phyloP scores from a whole-genome alignment of 37 sponge, comb jelly and placozoan genomes.

The Aphrocallistes beatrix region DNA sequence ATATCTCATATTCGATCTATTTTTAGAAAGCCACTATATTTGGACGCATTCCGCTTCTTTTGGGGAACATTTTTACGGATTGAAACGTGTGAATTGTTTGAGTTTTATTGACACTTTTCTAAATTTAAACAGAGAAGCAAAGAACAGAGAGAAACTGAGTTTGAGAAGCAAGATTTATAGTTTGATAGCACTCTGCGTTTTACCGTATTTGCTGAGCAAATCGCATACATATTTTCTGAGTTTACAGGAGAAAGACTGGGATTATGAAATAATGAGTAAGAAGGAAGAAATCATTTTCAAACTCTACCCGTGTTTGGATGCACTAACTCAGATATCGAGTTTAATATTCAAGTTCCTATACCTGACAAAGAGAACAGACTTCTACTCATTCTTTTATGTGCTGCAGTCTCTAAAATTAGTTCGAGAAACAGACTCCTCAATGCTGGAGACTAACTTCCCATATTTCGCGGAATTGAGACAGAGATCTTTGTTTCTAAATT shows the following conservation, averaged over 20 bases:
- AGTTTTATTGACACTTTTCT: neutral
- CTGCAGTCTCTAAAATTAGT: neutral
- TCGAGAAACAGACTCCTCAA: neutral
- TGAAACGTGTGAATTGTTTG: neutral
- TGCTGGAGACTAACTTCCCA: neutral
- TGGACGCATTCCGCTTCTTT: neutral
- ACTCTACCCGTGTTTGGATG: neutral
- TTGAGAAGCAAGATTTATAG: neutral
- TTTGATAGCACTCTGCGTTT: neutral
- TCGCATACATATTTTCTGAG: neutral
- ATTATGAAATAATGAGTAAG: neutral
- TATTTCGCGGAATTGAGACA: neutral
- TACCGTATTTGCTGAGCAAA: neutral
- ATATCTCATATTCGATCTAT: neutral
- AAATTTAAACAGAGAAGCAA: neutral
- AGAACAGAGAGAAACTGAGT: neutral
- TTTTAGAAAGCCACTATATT: neutral
- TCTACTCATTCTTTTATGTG: neutral
- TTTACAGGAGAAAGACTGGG: neutral
- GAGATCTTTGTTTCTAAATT: neutral
- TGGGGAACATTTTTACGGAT: slow-evolving; percentile 14
- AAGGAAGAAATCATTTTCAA: neutral
- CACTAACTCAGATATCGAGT: neutral
- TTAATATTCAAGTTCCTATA: neutral
- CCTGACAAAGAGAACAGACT: neutral